phyloP scores from a whole-genome alignment of 2,797 vertebrate species.

The Spheniscus humboldti region DNA sequence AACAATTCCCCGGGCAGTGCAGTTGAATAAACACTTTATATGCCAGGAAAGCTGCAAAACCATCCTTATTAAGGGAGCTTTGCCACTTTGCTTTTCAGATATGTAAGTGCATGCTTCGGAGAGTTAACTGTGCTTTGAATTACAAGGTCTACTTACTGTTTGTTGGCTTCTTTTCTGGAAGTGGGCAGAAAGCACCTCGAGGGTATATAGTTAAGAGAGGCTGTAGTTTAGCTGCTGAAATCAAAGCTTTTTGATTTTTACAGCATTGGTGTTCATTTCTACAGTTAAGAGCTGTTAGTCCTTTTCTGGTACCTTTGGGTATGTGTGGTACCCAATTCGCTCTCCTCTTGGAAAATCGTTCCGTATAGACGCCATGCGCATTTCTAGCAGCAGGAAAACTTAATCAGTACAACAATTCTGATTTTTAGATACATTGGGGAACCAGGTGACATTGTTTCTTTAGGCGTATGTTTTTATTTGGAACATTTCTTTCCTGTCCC shows the following conservation, averaged over 20 bases:
- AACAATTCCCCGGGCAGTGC: background rate
- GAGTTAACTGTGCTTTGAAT: background rate
- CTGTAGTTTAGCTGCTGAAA: background rate
- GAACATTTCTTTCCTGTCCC: background rate
- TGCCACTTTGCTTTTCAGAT: background rate
- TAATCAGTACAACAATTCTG: background rate
- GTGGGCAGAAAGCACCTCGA: background rate
- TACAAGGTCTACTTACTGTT: background rate
- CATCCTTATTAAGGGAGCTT: background rate
- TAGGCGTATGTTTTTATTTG: background rate
- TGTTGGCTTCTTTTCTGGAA: background rate
- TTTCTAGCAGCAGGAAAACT: background rate
- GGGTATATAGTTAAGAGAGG: background rate
- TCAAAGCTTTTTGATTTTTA: background rate
- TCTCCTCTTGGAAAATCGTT: background rate
- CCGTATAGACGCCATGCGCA: no score
- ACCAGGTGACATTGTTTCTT: background rate
- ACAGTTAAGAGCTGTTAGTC: background rate
- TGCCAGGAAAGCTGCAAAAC: background rate
- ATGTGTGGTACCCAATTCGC: background rate
- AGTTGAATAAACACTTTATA: background rate
- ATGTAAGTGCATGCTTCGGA: accelerated
- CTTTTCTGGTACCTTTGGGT: background rate
- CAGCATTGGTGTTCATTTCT: background rate
- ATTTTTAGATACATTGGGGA: background rate